Evolutionary conservation across 2,113 vertebrate genomes (phyloP).

Genomic region (Lophotis ruficrista): DNA sequence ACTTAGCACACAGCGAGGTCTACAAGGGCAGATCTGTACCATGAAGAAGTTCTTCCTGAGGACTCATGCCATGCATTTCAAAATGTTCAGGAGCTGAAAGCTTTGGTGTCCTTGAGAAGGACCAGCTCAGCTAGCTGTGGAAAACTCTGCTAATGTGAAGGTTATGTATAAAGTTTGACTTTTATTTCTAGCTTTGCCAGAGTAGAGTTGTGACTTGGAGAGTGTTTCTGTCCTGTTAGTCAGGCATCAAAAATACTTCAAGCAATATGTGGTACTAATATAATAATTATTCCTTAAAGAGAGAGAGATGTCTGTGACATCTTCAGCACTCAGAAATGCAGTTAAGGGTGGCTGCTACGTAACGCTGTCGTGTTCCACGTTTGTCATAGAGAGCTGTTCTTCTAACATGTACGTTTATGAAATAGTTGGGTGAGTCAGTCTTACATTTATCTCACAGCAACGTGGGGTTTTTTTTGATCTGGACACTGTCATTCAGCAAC

Average conservation of each 20-base stretch:
- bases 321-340: accelerated
- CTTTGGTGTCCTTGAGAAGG: neutral
- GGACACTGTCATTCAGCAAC: neutral
- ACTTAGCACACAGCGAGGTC: accelerated
- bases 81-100: neutral
- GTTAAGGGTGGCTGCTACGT: neutral
- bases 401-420: neutral
- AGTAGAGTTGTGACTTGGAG: neutral
- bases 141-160: neutral
- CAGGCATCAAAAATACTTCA: neutral
- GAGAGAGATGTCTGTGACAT: neutral
- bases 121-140: neutral
- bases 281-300: neutral
- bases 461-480: neutral
- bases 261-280: neutral
- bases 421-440: neutral
- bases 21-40: neutral
- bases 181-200: neutral
- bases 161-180: neutral
- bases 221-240: neutral
- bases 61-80: neutral
- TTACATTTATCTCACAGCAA: neutral
- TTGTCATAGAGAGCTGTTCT: neutral
- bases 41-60: neutral
- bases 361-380: neutral